Evolutionary conservation across 2,797 vertebrate genomes (phyloP).

Genomic region (Rallus crepitans): DNA sequence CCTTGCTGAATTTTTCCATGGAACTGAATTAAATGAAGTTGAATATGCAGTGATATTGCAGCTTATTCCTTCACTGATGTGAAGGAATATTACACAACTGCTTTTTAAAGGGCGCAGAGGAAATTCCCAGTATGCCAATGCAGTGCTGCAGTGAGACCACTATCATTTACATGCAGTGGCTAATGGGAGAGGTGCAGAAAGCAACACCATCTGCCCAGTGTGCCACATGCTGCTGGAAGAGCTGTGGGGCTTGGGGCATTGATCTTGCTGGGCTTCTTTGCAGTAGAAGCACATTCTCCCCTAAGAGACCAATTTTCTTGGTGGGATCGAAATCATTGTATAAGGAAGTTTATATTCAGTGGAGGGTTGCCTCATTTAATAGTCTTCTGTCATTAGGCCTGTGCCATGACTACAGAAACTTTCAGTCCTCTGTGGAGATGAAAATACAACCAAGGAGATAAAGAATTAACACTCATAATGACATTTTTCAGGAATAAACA

Average conservation of each 20-base stretch:
- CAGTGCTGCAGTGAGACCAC: fast-evolving
- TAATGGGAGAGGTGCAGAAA: not conserved
- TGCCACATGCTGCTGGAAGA: not conserved
- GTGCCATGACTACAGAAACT: not conserved
- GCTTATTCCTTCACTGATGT: not conserved
- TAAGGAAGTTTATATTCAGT: not conserved
- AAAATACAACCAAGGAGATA: not conserved
- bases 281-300: not conserved
- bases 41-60: not conserved
- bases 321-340: not conserved
- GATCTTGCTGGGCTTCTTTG: not conserved
- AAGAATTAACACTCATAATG: not conserved
- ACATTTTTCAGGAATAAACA: not conserved
- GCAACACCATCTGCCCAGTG: not conserved
- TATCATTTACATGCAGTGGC: not conserved
- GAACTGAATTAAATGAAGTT: not conserved
- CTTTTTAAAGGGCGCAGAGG: not conserved
- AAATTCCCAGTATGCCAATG: fast-evolving
- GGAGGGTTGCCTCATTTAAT: not conserved
- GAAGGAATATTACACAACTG: not conserved
- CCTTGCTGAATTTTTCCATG: not conserved
- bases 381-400: not conserved
- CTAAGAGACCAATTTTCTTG: not conserved
- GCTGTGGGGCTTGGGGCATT: not conserved
- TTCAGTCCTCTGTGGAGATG: not conserved